Conservation (phyloP, 2,797 vertebrate genomes). For the Enteromius afrohamiltoni region DNA sequence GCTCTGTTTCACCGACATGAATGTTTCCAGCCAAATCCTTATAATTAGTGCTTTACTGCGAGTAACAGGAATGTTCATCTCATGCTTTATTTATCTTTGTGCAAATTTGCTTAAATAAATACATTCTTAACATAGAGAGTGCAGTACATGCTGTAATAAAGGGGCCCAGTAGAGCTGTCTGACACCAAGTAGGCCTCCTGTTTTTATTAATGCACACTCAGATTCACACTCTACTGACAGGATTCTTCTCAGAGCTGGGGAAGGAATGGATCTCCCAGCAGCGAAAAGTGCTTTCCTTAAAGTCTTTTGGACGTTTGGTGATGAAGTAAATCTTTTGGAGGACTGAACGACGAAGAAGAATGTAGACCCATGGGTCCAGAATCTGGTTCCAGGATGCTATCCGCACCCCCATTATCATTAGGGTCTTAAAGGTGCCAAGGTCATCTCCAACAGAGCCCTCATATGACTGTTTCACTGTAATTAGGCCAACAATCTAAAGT, state of each 20-base stretch:
- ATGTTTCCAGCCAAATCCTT: neutral
- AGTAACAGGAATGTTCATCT: slow-evolving; percentile 4
- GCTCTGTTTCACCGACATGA: neutral
- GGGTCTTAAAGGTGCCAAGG: slow-evolving; percentile 68
- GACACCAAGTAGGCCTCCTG: neutral
- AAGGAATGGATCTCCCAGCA: slow-evolving; percentile 83
- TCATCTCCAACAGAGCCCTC: slow-evolving; percentile 63
- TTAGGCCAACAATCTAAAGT: slow-evolving; percentile 81
- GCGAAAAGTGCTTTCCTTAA: slow-evolving; percentile 70
- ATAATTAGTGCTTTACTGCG: neutral
- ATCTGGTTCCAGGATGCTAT: slow-evolving; percentile 92
- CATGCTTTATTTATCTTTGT: slow-evolving; percentile 25
- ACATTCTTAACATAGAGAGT: neutral
- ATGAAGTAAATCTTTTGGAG: slow-evolving; percentile 84
- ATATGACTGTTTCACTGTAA: slow-evolving; percentile 76
- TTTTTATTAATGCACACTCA: slow-evolving; percentile 12
- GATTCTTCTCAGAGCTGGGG: slow-evolving; percentile 80
- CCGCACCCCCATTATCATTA: slow-evolving; percentile 83
- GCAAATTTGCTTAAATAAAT: slow-evolving; percentile 26
- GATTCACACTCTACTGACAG: slow-evolving; percentile 71
- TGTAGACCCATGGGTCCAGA: slow-evolving; percentile 92
- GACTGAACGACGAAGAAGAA: slow-evolving; percentile 86
- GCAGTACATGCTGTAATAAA: neutral
- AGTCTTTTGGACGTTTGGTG: slow-evolving; percentile 71
- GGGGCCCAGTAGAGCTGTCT: neutral